phyloP scores from a whole-genome alignment of 2,888 invertebrate species.

The Boloria euphrosyne region DNA sequence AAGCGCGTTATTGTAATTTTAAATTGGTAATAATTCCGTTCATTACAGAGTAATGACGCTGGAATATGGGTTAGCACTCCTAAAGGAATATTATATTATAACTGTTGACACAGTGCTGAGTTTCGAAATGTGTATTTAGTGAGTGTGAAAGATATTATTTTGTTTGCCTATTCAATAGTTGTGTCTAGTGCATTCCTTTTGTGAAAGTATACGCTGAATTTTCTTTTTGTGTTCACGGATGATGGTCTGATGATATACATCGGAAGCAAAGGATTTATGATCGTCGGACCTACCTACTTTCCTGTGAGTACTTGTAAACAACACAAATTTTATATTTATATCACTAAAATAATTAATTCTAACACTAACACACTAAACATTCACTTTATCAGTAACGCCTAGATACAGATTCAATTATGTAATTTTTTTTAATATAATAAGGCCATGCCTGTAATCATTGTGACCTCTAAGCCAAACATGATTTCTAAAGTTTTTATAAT shows the following conservation, averaged over 20 bases:
- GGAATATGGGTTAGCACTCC: conserved; percentile 78
- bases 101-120: conserved; percentile 62
- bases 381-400: conserved; percentile 7
- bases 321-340: neutral
- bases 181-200: conserved; percentile 53
- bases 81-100: conserved; percentile 52
- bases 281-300: conserved; percentile 28
- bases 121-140: conserved; percentile 54
- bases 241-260: conserved; percentile 42
- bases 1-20: conserved; percentile 61
- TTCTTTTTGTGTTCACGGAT: conserved; percentile 69
- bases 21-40: conserved; percentile 81
- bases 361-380: neutral
- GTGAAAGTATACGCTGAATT: conserved; percentile 67
- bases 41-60: conserved; percentile 75
- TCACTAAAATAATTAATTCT: conserved; percentile 5
- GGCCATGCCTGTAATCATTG: conserved; percentile 15
- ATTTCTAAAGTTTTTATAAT: conserved; percentile 18
- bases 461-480: conserved; percentile 22
- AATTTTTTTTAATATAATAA: conserved; percentile 9
- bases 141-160: conserved; percentile 57
- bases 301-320: conserved; percentile 39
- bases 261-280: conserved; percentile 33
- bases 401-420: conserved; percentile 14
- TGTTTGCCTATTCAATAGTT: conserved; percentile 56